Conservation (phyloP, 1,140 invertebrate genomes). For the Phenacoccus solenopsis region DNA sequence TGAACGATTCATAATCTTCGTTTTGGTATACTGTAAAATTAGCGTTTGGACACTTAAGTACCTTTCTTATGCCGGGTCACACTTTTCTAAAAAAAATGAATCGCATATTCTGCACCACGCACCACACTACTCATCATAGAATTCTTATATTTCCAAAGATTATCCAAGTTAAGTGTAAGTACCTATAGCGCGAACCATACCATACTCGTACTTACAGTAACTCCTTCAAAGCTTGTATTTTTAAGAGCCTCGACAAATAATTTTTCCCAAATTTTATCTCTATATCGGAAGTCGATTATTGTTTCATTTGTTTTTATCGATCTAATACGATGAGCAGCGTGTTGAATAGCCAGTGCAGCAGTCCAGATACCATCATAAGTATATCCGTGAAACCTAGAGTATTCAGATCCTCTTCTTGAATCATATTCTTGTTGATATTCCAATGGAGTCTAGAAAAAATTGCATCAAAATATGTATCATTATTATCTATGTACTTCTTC, state of each 20-base stretch:
- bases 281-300: slow-evolving; percentile 66
- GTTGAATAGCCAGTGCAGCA: slow-evolving; percentile 79
- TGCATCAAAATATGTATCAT: too few species aligned
- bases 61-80: too few species aligned
- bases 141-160: too few species aligned
- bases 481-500: too few species aligned
- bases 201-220: slow-evolving; percentile 59
- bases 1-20: too few species aligned
- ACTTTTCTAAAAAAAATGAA: too few species aligned
- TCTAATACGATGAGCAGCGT: slow-evolving; percentile 56
- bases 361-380: slow-evolving; percentile 97
- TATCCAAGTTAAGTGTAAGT: too few species aligned
- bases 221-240: slow-evolving; percentile 85
- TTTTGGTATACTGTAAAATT: too few species aligned
- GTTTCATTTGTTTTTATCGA: slow-evolving; percentile 47
- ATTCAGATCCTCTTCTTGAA: slow-evolving; percentile 58
- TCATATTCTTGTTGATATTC: slow-evolving; percentile 80
- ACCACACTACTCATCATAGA: too few species aligned
- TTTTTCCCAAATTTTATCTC: slow-evolving; percentile 73
- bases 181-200: too few species aligned
- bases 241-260: slow-evolving; percentile 75
- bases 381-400: slow-evolving; percentile 91
- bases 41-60: too few species aligned
- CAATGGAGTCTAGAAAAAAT: slow-evolving; percentile 62
- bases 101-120: too few species aligned